Conservation (phyloP, 2,113 vertebrate genomes). For the Alethe castanea region DNA sequence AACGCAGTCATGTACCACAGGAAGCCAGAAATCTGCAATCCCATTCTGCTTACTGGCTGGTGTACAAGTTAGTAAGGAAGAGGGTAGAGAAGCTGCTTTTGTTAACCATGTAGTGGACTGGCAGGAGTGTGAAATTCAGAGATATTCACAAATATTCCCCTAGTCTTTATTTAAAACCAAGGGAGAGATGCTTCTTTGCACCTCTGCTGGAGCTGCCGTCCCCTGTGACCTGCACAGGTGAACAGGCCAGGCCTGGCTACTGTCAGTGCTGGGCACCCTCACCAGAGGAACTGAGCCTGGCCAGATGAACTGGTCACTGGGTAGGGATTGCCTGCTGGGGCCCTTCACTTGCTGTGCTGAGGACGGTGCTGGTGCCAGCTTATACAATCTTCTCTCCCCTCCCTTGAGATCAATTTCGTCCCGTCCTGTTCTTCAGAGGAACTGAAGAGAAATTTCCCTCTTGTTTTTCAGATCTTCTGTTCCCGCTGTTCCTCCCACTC, state of each 20-base stretch:
- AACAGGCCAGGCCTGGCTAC: not conserved
- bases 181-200: not conserved
- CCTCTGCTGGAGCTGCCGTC: not conserved
- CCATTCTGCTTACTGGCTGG: not conserved
- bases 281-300: not conserved
- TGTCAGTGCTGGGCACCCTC: not conserved
- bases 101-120: not conserved
- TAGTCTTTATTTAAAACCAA: not conserved
- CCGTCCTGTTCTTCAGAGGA: not conserved
- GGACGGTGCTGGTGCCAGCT: not conserved
- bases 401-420: not conserved
- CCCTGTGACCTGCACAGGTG: not conserved
- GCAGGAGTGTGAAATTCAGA: not conserved
- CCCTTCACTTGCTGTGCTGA: not conserved
- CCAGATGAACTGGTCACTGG: accelerated
- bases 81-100: not conserved
- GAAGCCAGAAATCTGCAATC: not conserved
- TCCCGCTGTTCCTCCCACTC: conserved; percentile 97
- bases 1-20: not conserved
- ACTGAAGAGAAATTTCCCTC: not conserved
- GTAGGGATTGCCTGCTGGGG: not conserved
- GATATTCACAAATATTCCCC: not conserved
- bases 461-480: conserved; percentile 91
- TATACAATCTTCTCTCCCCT: accelerated
- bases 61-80: not conserved